phyloP scores from a whole-genome alignment of 2,888 invertebrate species.

The Lacanobia wlatinum region DNA sequence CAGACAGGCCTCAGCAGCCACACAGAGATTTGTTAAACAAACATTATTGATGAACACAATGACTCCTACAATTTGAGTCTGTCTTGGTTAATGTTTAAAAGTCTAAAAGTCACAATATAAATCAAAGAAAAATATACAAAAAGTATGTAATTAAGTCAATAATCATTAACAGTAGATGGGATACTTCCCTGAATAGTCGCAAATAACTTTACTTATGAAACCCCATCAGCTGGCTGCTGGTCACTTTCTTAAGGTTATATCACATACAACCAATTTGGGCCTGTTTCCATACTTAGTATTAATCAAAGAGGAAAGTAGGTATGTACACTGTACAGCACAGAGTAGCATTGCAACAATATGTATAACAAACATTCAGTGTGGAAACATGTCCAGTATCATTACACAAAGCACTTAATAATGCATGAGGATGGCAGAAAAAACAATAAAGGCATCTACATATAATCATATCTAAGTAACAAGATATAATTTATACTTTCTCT shows the following conservation, averaged over 20 bases:
- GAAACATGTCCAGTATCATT: slow-evolving; percentile 17
- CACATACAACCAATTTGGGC: slow-evolving; percentile 38
- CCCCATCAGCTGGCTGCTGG: slow-evolving; percentile 16
- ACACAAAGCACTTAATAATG: slow-evolving; percentile 29
- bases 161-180: slow-evolving; percentile 17
- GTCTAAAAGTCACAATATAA: slow-evolving; percentile 49
- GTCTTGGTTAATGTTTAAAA: slow-evolving; percentile 32
- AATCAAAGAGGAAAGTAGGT: slow-evolving; percentile 12
- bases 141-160: slow-evolving; percentile 49
- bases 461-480: slow-evolving; percentile 16
- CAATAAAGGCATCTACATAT: slow-evolving; percentile 14
- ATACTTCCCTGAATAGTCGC: slow-evolving; percentile 34
- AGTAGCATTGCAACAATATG: slow-evolving; percentile 13
- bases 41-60: slow-evolving; percentile 19
- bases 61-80: slow-evolving; percentile 23
- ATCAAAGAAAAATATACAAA: slow-evolving; percentile 57
- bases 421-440: slow-evolving; percentile 21
- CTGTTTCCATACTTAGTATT: slow-evolving; percentile 45
- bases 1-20: slow-evolving; percentile 16
- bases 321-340: slow-evolving; percentile 28
- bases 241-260: slow-evolving; percentile 27
- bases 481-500: slow-evolving; percentile 17
- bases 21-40: slow-evolving; percentile 17
- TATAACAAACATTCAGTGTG: slow-evolving; percentile 7
- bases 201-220: slow-evolving; percentile 16